These are phyloP conservation scores for Onchidella celtica DNA, from an alignment of 2,888 invertebrate species.

Conservation along the genomic window DNA sequence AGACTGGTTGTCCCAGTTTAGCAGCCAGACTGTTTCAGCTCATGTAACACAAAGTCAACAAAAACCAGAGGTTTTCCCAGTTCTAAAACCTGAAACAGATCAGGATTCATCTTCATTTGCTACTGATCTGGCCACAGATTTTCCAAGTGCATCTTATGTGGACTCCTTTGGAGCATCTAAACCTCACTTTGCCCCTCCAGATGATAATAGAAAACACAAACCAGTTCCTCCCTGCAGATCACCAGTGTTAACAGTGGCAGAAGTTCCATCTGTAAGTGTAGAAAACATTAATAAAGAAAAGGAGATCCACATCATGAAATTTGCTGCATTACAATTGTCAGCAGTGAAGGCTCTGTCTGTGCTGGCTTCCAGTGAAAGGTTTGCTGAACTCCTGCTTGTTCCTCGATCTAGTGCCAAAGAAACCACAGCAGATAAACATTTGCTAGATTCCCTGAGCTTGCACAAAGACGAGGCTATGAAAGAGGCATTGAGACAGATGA, in stretches of 20 bases:
- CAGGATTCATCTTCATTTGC: neutral
- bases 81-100: constrained; percentile 18
- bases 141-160: neutral
- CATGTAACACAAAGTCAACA: neutral
- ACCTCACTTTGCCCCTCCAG: neutral
- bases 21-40: constrained; percentile 25
- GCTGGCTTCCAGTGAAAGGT: constrained; percentile 82
- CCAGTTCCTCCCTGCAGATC: neutral
- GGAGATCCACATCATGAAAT: constrained; percentile 81
- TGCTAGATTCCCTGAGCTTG: constrained; percentile 65
- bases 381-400: constrained; percentile 83
- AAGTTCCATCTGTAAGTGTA: neutral
- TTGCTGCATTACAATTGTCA: constrained; percentile 83
- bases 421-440: constrained; percentile 58
- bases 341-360: constrained; percentile 83
- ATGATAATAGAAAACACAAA: constrained; percentile 14
- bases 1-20: constrained; percentile 41
- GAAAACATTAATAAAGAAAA: constrained; percentile 56
- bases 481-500: constrained; percentile 68
- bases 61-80: constrained; percentile 22
- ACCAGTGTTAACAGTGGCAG: neutral
- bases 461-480: constrained; percentile 72
- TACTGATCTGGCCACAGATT: neutral
- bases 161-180: neutral
- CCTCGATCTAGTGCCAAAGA: constrained; percentile 77